Evolutionary conservation across 2,888 invertebrate genomes (phyloP).

Genomic region (Ecdyonurus torrentis): DNA sequence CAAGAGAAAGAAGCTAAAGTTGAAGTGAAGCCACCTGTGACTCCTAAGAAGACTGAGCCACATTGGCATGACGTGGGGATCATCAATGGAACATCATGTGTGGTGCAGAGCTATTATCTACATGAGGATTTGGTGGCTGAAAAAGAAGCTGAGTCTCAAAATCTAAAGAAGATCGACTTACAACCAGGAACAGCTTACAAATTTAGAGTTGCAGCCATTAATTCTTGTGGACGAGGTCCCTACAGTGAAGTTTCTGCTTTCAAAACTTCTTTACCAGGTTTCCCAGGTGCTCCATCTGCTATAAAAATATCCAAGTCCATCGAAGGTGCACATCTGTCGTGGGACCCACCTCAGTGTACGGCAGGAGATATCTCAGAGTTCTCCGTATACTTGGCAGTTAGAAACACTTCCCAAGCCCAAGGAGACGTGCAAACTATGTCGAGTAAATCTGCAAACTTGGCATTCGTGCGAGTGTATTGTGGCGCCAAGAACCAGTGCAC

Average conservation of each 20-base stretch:
- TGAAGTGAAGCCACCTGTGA: constrained; percentile 22
- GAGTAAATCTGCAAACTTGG: constrained; percentile 44
- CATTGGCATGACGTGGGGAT: constrained; percentile 92
- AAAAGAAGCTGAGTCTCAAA: not conserved
- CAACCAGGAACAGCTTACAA: constrained; percentile 93
- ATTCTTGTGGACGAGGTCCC: constrained; percentile 80
- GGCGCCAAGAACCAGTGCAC: constrained; percentile 86
- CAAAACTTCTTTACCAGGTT: constrained; percentile 94
- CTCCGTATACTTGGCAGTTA: constrained; percentile 89
- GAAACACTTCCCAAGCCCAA: constrained; percentile 22
- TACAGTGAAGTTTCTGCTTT: constrained; percentile 93
- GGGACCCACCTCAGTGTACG: constrained; percentile 94
- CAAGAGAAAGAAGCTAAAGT: not conserved
- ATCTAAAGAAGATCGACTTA: constrained; percentile 48
- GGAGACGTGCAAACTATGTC: constrained; percentile 23
- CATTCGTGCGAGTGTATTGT: constrained; percentile 92
- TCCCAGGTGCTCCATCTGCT: constrained; percentile 93
- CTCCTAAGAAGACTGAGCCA: constrained; percentile 45
- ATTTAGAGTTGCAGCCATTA: constrained; percentile 88
- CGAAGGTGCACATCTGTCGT: constrained; percentile 91
- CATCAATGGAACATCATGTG: constrained; percentile 63
- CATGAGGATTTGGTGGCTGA: constrained; percentile 48
- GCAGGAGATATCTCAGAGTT: constrained; percentile 89
- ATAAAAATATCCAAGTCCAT: constrained; percentile 92
- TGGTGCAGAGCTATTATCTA: constrained; percentile 54